Percentiles rank a stretch among this genome's conserved stretches.
These are phyloP conservation scores for Microcebus jonahi DNA, from an alignment of 2,113 vertebrate genomes.

Conservation along the genomic window DNA sequence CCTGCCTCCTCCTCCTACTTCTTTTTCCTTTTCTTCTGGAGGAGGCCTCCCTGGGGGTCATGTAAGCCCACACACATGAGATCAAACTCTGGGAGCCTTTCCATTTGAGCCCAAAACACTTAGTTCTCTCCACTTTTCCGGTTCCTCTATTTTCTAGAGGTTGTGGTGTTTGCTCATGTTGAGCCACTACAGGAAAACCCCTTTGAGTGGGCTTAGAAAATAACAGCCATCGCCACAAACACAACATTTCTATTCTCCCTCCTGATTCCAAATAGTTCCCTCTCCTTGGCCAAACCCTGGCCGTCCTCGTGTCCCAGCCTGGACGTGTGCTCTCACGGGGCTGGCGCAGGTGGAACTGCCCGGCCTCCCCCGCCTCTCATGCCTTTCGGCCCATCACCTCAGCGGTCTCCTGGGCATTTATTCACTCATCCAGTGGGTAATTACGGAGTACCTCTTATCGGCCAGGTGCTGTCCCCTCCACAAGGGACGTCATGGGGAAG, in stretches of 20 bases:
- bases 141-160: constrained; percentile 43
- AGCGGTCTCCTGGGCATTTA: background rate
- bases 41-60: background rate
- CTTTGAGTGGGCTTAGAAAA: background rate
- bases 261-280: background rate
- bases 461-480: background rate
- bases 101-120: background rate
- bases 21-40: background rate
- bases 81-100: background rate
- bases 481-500: fast-evolving
- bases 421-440: background rate
- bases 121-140: background rate
- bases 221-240: background rate
- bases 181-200: constrained; percentile 4
- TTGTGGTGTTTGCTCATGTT: background rate
- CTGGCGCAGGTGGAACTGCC: background rate
- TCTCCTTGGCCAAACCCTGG: background rate
- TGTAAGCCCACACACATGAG: background rate
- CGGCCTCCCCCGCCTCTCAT: background rate
- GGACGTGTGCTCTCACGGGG: background rate
- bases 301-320: background rate
- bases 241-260: background rate
- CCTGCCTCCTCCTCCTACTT: background rate
- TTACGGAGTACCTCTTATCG: background rate
- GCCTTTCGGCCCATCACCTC: background rate